Base-by-base conservation (phyloP, 2,888 invertebrate genomes). In the Camptogramma bilineatum region DNA sequence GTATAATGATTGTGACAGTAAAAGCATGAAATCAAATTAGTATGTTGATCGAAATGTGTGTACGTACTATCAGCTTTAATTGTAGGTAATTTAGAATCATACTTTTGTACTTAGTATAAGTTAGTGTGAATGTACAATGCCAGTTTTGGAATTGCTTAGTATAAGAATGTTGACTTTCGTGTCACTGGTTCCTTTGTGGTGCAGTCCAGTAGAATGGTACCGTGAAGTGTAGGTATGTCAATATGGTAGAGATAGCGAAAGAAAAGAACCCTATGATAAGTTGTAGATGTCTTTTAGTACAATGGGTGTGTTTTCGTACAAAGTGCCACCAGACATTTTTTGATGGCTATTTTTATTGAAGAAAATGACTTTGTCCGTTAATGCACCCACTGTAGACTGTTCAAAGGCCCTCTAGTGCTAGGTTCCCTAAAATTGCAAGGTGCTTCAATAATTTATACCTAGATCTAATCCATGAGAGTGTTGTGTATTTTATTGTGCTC, bases 81-180 rank as follows among this genome's bases (percentile, higher is more conserved):
- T 19, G 13, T 50, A 17, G 3, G 21, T 47, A 7, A 52, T 47
- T 24, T 39, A 48, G 34, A 21, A 46, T 19, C 19, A 28, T 54
- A 61, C 39, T 54, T 57, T 52, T 58, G 50, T 51, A 64, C 19
- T 54, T 46, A 57, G 31, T 21, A n/a, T 50, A 52, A 52, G 42
- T 48, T 48, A 39, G 52, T 59, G 47, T 52, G 31, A 39, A 18
- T 34, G 24, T 2, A 17, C 28, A 18, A 39, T 7, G 47, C 34
- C 34, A 47, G 47, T 34, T 39, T 9, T 21, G 56, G 56, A 56
- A 56, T 56, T 56, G 56, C 13, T 58, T 51, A 51, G 39, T 16
- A 50, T 48, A 21, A 16, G 42, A 19, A 19, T 47, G 5, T 50
- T 24, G n/a, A 9, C 17, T 16, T 16, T 16, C 31, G 48, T 24